These are phyloP conservation scores for Ornithoptera priamus DNA, from an alignment of 2,888 invertebrate species.

Conservation along the genomic window DNA sequence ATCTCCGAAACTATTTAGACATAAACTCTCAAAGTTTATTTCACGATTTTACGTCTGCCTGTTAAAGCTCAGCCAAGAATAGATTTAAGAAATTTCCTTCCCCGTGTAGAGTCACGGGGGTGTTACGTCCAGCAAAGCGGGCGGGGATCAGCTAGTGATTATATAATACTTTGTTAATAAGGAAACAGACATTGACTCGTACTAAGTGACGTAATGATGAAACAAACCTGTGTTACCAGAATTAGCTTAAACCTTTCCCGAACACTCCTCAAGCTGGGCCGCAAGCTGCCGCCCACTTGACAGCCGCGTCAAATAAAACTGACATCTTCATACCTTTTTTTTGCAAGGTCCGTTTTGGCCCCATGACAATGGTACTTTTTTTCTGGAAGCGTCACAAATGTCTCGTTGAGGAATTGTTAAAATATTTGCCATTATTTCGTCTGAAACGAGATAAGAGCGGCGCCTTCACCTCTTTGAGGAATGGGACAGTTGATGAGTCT, in stretches of 20 bases:
- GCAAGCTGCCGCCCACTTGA: constrained; percentile 60
- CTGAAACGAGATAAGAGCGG: constrained; percentile 19
- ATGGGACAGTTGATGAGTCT: no score
- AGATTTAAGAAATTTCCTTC: no score
- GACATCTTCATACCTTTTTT: constrained; percentile 59
- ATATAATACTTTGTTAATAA: no score
- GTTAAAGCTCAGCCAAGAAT: no score
- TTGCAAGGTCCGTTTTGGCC: constrained; percentile 35
- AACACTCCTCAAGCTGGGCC: constrained; percentile 54
- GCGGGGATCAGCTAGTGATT: no score
- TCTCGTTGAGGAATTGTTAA: constrained; percentile 35
- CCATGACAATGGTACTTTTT: constrained; percentile 36
- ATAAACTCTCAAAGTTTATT: no score
- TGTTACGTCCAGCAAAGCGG: no score
- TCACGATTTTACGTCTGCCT: no score
- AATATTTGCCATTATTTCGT: constrained; percentile 33
- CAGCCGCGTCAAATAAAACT: constrained; percentile 70
- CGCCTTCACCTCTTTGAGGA: constrained; percentile 19
- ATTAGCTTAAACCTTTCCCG: constrained; percentile 46
- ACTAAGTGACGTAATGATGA: constrained; percentile 2
- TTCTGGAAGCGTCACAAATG: constrained; percentile 26
- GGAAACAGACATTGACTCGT: no score
- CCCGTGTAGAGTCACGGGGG: no score
- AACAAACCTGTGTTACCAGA: constrained; percentile 9
- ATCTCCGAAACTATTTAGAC: no score